Percentiles rank a stretch among this genome's conserved stretches.
Conservation (phyloP, 2,888 invertebrate genomes). For the Melolontha melolontha region DNA sequence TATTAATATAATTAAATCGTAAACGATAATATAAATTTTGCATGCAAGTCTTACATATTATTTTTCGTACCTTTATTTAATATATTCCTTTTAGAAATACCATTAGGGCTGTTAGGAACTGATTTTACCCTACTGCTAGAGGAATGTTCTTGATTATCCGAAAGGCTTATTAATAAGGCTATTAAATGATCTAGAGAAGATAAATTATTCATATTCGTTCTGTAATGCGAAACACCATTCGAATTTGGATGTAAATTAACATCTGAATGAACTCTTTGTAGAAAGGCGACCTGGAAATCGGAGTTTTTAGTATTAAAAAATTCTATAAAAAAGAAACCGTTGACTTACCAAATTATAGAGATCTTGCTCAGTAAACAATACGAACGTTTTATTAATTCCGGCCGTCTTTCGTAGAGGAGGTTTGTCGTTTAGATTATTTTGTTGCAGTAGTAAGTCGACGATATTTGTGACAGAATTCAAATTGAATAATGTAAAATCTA, state of each 20-base stretch:
- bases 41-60: too few relatives aligned
- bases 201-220: constrained; percentile 19
- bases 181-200: constrained; percentile 42
- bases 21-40: too few relatives aligned
- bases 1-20: too few relatives aligned
- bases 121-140: constrained; percentile 20
- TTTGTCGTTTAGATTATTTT: constrained; percentile 58
- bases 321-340: background rate
- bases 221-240: constrained; percentile 15
- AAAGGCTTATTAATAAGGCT: constrained; percentile 40
- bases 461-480: constrained; percentile 75
- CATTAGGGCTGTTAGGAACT: constrained; percentile 45
- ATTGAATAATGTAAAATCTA: constrained; percentile 76
- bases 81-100: constrained; percentile 53
- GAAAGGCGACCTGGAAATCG: constrained; percentile 59
- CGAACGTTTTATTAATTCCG: constrained; percentile 73
- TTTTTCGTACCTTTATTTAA: constrained; percentile 53
- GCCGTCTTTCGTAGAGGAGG: constrained; percentile 66
- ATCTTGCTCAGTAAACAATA: constrained; percentile 77
- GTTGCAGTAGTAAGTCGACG: constrained; percentile 71
- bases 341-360: constrained; percentile 71
- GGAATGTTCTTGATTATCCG: constrained; percentile 39
- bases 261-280: constrained; percentile 64
- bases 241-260: constrained; percentile 33
- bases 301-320: background rate